phyloP scores from a whole-genome alignment of 2,888 invertebrate genomes.

The Tryphoninae sp. region DNA sequence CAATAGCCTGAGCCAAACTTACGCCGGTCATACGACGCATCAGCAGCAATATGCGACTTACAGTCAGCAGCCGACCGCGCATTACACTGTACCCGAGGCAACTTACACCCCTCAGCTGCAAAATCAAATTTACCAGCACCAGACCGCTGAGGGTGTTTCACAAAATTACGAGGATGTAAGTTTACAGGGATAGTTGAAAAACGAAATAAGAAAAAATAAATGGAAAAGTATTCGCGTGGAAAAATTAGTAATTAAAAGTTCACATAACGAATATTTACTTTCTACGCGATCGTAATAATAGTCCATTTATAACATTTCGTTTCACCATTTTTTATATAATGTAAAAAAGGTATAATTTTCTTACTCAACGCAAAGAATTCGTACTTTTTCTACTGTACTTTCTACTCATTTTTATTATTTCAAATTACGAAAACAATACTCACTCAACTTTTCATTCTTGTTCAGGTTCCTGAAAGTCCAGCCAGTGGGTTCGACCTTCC shows the following conservation, averaged over 20 bases:
- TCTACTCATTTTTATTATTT: too few species aligned
- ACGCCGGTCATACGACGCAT: slow-evolving; percentile 65
- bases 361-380: too few species aligned
- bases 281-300: too few species aligned
- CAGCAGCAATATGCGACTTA: slow-evolving; percentile 69
- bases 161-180: slow-evolving; percentile 72
- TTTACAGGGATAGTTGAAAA: slow-evolving; percentile 11
- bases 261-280: too few species aligned
- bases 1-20: slow-evolving; percentile 70
- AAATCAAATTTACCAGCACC: slow-evolving; percentile 71
- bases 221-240: neutral
- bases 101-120: slow-evolving; percentile 67
- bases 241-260: neutral
- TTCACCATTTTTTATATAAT: too few species aligned
- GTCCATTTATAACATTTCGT: too few species aligned
- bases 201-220: neutral
- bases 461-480: slow-evolving; percentile 68
- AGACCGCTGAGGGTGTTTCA: slow-evolving; percentile 64
- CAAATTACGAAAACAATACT: too few species aligned
- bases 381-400: too few species aligned
- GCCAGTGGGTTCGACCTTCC: slow-evolving; percentile 71
- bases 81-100: slow-evolving; percentile 29
- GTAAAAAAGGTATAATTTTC: too few species aligned
- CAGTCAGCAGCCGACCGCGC: slow-evolving; percentile 42
- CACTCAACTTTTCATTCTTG: slow-evolving; percentile 2